Evolutionary conservation across 2,797 vertebrate genomes (phyloP).

Genomic region (Sternotherus odoratus): DNA sequence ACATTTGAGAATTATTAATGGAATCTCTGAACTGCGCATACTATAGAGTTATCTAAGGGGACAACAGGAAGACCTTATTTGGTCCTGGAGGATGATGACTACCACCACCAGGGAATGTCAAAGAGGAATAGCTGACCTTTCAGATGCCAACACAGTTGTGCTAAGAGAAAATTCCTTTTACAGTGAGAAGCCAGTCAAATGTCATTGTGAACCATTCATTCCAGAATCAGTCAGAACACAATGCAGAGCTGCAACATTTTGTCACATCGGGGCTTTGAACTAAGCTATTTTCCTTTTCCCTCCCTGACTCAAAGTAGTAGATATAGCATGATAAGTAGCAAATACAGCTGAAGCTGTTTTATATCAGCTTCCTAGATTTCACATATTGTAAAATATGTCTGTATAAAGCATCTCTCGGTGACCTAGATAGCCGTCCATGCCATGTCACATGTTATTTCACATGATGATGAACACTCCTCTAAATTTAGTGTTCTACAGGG

Average conservation of each 20-base stretch:
- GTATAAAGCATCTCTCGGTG: neutral
- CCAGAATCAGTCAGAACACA: slow-evolving; percentile 38
- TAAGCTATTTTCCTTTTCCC: slow-evolving; percentile 5
- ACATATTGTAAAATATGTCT: neutral
- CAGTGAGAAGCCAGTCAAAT: slow-evolving; percentile 68
- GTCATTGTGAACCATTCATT: slow-evolving; percentile 65
- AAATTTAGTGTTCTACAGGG: neutral
- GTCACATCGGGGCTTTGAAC: slow-evolving; percentile 41
- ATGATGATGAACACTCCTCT: neutral
- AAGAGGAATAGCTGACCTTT: slow-evolving; percentile 61
- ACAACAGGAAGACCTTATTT: neutral
- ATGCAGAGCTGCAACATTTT: slow-evolving; percentile 34
- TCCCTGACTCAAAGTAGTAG: neutral
- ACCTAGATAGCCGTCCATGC: neutral
- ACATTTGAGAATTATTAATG: neutral
- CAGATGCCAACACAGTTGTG: slow-evolving; percentile 41
- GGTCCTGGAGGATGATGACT: slow-evolving; percentile 21
- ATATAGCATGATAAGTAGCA: neutral
- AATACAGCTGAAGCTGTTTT: neutral
- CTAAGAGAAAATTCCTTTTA: slow-evolving; percentile 51
- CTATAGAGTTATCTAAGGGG: neutral
- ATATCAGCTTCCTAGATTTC: neutral
- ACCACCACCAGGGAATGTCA: slow-evolving; percentile 9
- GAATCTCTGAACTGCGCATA: neutral
- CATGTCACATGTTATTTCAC: slow-evolving; percentile 18